Evolutionary conservation across 2,113 vertebrate species (phyloP).

Genomic region (Grammomys dolichurus): DNA sequence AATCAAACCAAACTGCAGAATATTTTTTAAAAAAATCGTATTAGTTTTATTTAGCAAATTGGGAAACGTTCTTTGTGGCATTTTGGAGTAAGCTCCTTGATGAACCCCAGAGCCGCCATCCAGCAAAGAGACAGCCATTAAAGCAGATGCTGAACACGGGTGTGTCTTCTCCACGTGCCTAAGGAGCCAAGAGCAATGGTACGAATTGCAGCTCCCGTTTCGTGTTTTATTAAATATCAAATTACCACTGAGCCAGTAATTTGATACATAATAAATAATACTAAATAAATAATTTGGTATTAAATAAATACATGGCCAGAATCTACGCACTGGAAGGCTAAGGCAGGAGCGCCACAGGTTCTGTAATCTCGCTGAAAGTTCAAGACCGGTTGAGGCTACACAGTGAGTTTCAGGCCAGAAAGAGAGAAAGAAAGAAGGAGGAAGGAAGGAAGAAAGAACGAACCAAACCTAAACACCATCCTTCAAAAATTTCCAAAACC

Average conservation of each 20-base stretch:
- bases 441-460: rapidly evolving
- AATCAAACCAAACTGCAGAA: not conserved
- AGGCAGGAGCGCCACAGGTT: not conserved
- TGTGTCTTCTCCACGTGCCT: not conserved
- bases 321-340: not conserved
- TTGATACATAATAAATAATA: too few species aligned
- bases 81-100: not conserved
- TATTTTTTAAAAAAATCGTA: not conserved
- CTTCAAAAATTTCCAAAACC: slow-evolving; percentile 11
- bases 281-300: too few species aligned
- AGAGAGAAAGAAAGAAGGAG: rapidly evolving
- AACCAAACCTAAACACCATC: not conserved
- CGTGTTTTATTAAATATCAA: not conserved
- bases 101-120: not conserved
- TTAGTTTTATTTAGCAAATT: slow-evolving; percentile 13
- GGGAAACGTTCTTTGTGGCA: not conserved
- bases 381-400: not conserved
- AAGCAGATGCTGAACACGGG: not conserved
- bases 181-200: not conserved
- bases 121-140: not conserved
- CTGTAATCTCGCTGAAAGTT: not conserved
- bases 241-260: not conserved
- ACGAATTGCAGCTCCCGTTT: not conserved
- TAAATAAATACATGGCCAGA: too few species aligned
- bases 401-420: not conserved